Percentiles rank a stretch among this genome's conserved stretches.
Evolutionary conservation across 2,797 vertebrate genomes (phyloP).

Genomic region (Xiphorhynchus erythropygius): DNA sequence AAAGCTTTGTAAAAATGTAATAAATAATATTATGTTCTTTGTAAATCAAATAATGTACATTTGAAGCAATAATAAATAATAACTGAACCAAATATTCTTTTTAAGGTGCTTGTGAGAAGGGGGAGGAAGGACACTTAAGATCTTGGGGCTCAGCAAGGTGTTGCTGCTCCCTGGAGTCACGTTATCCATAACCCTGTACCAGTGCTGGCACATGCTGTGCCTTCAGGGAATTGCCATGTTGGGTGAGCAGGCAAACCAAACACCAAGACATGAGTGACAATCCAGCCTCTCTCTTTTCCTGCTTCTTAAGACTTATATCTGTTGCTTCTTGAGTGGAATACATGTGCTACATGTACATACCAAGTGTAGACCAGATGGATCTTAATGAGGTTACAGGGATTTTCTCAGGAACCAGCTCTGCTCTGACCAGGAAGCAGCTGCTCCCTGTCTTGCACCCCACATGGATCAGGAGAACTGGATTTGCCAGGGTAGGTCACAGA

Average conservation of each 20-base stretch:
- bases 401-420: not conserved
- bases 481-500: not conserved
- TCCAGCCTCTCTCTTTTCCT: not conserved
- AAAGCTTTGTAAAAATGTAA: slow-evolving; percentile 29
- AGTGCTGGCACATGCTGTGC: not conserved
- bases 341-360: rapidly evolving
- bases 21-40: not conserved
- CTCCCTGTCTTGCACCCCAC: not conserved
- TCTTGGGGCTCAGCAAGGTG: not conserved
- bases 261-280: not conserved
- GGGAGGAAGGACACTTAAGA: not conserved
- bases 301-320: not conserved
- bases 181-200: not conserved
- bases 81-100: not conserved
- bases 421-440: not conserved
- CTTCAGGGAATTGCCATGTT: not conserved
- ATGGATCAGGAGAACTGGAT: not conserved
- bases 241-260: not conserved
- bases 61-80: slow-evolving; percentile 5
- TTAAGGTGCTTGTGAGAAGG: not conserved
- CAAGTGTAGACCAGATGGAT: not conserved
- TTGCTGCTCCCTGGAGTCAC: not conserved
- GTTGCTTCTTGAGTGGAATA: not conserved
- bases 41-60: not conserved
- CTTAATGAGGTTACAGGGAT: not conserved